Base-by-base conservation (phyloP, 2,797 vertebrate genomes). In the Platyrinchus mystaceus region DNA sequence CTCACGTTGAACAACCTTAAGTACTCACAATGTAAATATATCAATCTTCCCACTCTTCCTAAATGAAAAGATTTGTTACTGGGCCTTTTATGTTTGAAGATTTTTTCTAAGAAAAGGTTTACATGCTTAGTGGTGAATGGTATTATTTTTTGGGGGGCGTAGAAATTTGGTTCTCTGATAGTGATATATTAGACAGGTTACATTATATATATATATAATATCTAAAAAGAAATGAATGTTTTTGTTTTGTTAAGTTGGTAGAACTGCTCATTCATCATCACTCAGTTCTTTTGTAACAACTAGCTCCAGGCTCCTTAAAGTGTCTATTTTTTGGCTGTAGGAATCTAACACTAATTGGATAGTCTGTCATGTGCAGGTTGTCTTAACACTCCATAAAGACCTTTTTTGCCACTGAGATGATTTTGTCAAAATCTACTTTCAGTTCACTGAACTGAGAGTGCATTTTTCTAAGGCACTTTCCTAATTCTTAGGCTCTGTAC, bases 381-480 rank as follows among this genome's bases (percentile, higher is more conserved):
- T 77, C 64, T 94, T 94, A 94, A 95, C 26, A 86, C 41, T 60
- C 53, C 70, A 5, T 41, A 73, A 95, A 94, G 52, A 71, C 41
- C 43, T 93, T 91, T 71, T 78, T 53, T 77, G 73, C 53, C 52
- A 94, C 55, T 82, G 69, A 88, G 60, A 76, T 46, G 49, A 47
- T 87, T 84, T 91, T 94, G 47, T 87, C 49, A 95, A 86, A 64
- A 79, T 89, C 71, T 81, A 37, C 79, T 95, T 92, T 90, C 87
- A 91, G 93, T 92, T 95, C 79, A 93, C 37, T 94, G 94, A 90
- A 89, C 85, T 84, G 89, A 96, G 62, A 94, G 64, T 34, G 32
- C 74, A 93, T 95, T 94, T 94, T 53, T 63, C 62, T 94, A 94
- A 85, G 71, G 56, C 37, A 79, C 41, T 83, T 96, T 83, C 70